Conservation (phyloP, 1,140 invertebrate genomes). For the Calosoma granatense region DNA sequence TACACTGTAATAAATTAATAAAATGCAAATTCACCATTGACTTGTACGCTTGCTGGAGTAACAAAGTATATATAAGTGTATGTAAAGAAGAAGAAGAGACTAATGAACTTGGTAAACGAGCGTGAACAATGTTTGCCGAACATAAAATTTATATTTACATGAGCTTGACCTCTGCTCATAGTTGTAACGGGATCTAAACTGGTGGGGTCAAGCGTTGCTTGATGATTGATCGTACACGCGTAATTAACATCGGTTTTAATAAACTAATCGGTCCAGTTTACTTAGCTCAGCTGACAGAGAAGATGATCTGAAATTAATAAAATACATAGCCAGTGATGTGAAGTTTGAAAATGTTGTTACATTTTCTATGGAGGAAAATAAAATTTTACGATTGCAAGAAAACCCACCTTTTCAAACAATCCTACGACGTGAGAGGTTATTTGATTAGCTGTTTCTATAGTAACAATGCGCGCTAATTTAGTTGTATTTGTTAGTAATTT, state of each 20-base stretch:
- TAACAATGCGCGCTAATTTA: no score
- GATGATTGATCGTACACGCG: background rate
- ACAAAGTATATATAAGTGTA: background rate
- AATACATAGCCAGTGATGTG: no score
- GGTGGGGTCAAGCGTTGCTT: background rate
- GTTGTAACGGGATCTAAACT: background rate
- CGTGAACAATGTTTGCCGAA: background rate
- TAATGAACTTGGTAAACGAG: constrained; percentile 5
- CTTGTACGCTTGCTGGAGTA: background rate
- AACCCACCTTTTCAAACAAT: no score
- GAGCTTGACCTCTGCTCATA: background rate
- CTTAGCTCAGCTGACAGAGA: no score
- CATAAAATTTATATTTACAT: constrained; percentile 2
- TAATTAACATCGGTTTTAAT: constrained; percentile 6
- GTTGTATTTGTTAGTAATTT: no score
- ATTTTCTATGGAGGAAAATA: no score
- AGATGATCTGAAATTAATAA: no score
- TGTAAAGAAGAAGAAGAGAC: background rate
- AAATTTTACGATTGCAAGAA: no score
- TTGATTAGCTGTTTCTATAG: no score
- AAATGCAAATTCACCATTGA: background rate
- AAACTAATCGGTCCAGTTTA: background rate
- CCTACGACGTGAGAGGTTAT: no score
- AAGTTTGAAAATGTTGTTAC: no score
- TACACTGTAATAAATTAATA: constrained; percentile 1